Evolutionary conservation across 2,113 vertebrate genomes (phyloP).

Genomic region (Pleuronectes platessa): DNA sequence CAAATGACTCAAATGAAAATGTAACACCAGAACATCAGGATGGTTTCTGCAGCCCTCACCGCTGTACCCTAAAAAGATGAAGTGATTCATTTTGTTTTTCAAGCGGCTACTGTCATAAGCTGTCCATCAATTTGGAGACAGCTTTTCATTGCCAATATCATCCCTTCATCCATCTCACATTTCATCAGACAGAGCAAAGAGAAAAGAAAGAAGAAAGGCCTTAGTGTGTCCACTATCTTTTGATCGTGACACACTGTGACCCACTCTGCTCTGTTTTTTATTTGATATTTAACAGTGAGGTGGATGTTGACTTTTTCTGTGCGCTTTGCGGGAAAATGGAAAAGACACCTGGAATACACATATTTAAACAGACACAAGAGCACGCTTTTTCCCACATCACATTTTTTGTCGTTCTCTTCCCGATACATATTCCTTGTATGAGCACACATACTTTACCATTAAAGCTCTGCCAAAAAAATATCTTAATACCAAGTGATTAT

Average conservation of each 20-base stretch:
- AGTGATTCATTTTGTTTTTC: slow-evolving; percentile 54
- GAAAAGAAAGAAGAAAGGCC: slow-evolving; percentile 14
- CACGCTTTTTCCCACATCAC: background rate
- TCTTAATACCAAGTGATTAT: background rate
- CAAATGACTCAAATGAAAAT: slow-evolving; percentile 53
- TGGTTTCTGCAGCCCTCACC: slow-evolving; percentile 27
- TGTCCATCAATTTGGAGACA: slow-evolving; percentile 56
- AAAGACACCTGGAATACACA: background rate
- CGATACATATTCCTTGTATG: background rate
- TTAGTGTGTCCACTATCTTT: slow-evolving; percentile 33
- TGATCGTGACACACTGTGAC: slow-evolving; percentile 43
- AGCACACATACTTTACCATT: background rate
- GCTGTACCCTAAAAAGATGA: slow-evolving; percentile 45
- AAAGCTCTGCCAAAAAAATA: background rate
- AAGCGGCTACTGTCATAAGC: slow-evolving; percentile 52
- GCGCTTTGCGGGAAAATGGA: background rate
- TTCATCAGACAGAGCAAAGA: slow-evolving; percentile 47
- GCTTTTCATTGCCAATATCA: slow-evolving; percentile 49
- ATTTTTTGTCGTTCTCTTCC: background rate
- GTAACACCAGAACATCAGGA: slow-evolving; percentile 45
- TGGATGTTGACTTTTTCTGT: background rate
- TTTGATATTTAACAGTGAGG: slow-evolving; percentile 36
- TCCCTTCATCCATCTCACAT: slow-evolving; percentile 44
- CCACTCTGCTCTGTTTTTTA: slow-evolving; percentile 13
- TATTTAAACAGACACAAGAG: background rate